Evolutionary conservation across 1,140 invertebrate genomes (phyloP).

Genomic region (Melipona quadrifasciata): DNA sequence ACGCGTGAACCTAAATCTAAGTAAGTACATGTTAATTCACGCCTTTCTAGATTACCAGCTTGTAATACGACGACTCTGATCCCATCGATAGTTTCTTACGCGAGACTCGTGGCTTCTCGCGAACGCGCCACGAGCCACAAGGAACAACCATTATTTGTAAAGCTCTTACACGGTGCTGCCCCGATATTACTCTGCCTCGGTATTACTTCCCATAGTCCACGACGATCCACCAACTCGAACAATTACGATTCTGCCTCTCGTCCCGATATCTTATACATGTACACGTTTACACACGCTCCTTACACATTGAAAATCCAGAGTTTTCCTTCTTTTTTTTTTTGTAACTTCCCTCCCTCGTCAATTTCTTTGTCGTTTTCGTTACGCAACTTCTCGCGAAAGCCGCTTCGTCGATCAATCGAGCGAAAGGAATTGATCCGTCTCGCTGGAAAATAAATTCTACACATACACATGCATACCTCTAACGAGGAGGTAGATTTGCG

Average conservation of each 20-base stretch:
- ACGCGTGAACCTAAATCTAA: constrained; percentile 46
- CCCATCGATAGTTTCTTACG: constrained; percentile 56
- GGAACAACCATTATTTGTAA: constrained; percentile 61
- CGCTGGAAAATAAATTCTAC: constrained; percentile 20
- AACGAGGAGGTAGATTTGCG: constrained; percentile 46
- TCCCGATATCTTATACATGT: background rate
- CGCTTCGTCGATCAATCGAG: background rate
- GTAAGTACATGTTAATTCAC: constrained; percentile 37
- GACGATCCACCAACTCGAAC: background rate
- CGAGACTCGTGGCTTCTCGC: constrained; percentile 19
- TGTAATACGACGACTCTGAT: constrained; percentile 56
- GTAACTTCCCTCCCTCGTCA: too few relatives aligned
- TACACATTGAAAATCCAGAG: background rate
- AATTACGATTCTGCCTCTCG: background rate
- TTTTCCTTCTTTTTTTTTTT: background rate
- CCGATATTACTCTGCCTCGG: background rate
- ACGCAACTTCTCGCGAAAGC: background rate
- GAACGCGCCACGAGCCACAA: constrained; percentile 5
- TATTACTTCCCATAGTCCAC: background rate
- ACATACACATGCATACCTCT: background rate
- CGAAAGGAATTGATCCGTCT: constrained; percentile 9
- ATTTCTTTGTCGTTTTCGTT: too few relatives aligned
- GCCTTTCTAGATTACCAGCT: constrained; percentile 47
- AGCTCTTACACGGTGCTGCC: constrained; percentile 21
- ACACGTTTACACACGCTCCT: background rate